Base-by-base conservation (phyloP, 2,888 invertebrate genomes). In the Pseudolycoriella hygida region DNA sequence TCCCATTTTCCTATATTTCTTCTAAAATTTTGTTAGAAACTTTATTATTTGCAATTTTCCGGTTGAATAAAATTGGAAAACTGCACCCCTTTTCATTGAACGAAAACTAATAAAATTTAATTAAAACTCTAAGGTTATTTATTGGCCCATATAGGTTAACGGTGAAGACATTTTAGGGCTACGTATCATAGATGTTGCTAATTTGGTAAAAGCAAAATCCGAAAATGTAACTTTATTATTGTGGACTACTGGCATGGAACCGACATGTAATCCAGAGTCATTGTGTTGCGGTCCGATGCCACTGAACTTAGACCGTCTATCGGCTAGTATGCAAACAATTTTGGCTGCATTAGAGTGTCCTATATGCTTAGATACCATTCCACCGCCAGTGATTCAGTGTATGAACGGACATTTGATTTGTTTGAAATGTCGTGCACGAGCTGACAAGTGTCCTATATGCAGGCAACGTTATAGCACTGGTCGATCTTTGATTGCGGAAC, bases 401-500 rank as follows among this genome's bases (percentile, higher is more conserved):
- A 72, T 74, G 45, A 74, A 76, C 53, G 77, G 78, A 1, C 78
- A 78, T 56, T 64, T 77, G 49, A 67, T 77, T 40, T 77, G 77
- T 56, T 64, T 69, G 31, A 67, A 67, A 47, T 78, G 77, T 54
- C 70, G 74, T 52, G 62, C 71, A 14, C 73, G 72, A 55, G 69
- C 74, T 17, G 67, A 70, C 49, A 66, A 67, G 46, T 78, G 77
- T 56, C 77, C 78, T 1, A 68, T 77, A 3, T 78, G 78, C 53
- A 66, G 77, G 37, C 68, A 73, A 39, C 66, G 67, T 50, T 68
- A 70, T 47, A 61, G 60, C 25, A 63, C 68, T 47, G 67, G 68
- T 45, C 62, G 71, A 48, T 69, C 69, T n/a, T 58, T 71, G 46
- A 59, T 72, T 46, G 69, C 71, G 25, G 72, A 73, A 56, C 69